Evolutionary conservation across 2,888 invertebrate species (phyloP).

Genomic region (Leptinotarsa peninsularis): DNA sequence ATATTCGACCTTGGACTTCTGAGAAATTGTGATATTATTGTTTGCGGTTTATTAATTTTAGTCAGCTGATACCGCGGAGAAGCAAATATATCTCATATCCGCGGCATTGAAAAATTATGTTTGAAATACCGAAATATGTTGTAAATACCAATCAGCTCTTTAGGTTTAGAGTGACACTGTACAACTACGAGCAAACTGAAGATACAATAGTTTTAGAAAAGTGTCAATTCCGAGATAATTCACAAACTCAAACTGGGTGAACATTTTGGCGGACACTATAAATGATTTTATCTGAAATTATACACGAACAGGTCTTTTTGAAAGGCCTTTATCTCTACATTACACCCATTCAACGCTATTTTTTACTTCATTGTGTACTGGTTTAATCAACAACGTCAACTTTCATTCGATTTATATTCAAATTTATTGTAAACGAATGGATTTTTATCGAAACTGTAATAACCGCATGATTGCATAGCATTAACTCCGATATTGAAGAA

Average conservation of each 20-base stretch:
- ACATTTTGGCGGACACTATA: neutral
- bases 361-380: neutral
- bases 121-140: neutral
- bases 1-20: conserved; percentile 13
- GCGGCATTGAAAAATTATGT: neutral
- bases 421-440: conserved; percentile 10
- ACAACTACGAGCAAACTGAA: neutral
- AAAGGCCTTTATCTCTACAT: neutral
- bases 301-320: neutral
- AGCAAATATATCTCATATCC: conserved; percentile 1
- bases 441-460: conserved; percentile 8
- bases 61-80: neutral
- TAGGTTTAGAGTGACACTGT: neutral
- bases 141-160: neutral
- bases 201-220: too few relatives aligned
- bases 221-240: too few relatives aligned
- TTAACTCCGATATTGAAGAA: neutral
- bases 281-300: neutral
- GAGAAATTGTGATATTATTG: neutral
- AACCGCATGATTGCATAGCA: conserved; percentile 2
- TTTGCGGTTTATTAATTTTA: conserved; percentile 7
- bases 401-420: conserved; percentile 16
- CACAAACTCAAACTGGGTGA: too few relatives aligned
- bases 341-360: neutral
- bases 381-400: conserved; percentile 14